phyloP scores from a whole-genome alignment of 2,888 invertebrate genomes.

The Luperina testacea region DNA sequence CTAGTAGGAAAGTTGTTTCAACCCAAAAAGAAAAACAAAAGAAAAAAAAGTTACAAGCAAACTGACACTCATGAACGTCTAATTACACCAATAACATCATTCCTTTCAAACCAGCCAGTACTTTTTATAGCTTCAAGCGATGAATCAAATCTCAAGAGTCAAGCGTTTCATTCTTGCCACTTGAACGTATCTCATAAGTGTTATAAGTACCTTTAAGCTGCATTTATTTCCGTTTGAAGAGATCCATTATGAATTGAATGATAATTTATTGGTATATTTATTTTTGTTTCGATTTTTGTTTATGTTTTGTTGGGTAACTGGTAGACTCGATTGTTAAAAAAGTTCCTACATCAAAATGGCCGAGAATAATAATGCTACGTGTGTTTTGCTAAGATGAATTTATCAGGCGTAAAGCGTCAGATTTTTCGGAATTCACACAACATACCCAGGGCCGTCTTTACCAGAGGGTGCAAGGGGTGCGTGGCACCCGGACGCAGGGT shows the following conservation, averaged over 20 bases:
- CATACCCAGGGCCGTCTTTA: too few species aligned
- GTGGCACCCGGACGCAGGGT: too few species aligned
- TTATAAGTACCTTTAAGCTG: constrained; percentile 40
- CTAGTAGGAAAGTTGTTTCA: too few species aligned
- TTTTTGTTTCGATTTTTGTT: constrained; percentile 3
- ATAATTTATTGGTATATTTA: constrained; percentile 51
- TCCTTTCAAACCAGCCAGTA: constrained; percentile 4
- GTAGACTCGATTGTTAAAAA: not conserved
- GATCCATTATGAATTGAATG: constrained; percentile 53
- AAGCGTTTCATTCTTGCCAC: constrained; percentile 24
- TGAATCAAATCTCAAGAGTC: constrained; percentile 48
- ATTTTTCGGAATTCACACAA: not conserved
- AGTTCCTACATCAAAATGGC: not conserved
- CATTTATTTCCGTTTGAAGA: constrained; percentile 52
- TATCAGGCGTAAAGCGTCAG: constrained; percentile 29
- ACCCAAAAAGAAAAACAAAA: not conserved
- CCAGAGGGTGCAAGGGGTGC: too few species aligned
- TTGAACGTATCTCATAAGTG: constrained; percentile 45
- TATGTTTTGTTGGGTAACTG: not conserved
- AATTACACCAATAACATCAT: constrained; percentile 25
- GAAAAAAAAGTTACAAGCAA: not conserved
- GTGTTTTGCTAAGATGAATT: constrained; percentile 29
- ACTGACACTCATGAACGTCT: not conserved
- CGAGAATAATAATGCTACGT: too few species aligned
- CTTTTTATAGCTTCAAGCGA: constrained; percentile 37